Conservation (phyloP, 1,140 invertebrate species). For the Anastrepha ludens region DNA sequence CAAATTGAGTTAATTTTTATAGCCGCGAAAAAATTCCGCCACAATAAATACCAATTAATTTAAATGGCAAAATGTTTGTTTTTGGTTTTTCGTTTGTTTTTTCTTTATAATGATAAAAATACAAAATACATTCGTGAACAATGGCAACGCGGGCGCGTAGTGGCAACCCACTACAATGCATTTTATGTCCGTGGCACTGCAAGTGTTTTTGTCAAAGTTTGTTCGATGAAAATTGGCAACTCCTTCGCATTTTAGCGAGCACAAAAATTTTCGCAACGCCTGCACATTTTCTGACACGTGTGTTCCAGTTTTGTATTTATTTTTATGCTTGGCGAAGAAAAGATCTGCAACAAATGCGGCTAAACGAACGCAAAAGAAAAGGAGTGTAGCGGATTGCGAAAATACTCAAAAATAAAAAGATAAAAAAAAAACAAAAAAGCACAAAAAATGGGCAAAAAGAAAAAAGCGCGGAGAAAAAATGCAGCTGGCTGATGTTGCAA, state of each 20-base stretch:
- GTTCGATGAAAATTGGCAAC: neutral
- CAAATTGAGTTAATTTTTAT: constrained; percentile 31
- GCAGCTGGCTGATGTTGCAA: constrained; percentile 7
- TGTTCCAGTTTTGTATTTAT: constrained; percentile 28
- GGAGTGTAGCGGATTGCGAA: neutral
- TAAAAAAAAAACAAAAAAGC: neutral
- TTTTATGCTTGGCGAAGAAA: neutral
- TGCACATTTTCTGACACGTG: constrained; percentile 30
- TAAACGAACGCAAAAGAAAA: neutral
- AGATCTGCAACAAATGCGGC: neutral
- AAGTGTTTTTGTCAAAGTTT: neutral
- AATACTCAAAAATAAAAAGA: neutral
- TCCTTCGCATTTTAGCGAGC: constrained; percentile 11
- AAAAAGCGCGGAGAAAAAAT: neutral
- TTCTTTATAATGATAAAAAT: neutral
- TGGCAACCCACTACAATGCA: constrained; percentile 5
- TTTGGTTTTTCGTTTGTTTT: neutral
- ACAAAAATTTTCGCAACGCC: constrained; percentile 15
- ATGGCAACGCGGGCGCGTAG: neutral
- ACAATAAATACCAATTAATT: constrained; percentile 51
- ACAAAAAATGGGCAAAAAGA: neutral
- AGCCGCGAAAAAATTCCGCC: neutral
- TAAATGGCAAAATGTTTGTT: neutral
- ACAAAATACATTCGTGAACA: neutral
- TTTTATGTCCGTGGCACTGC: neutral